Evolutionary conservation across 2,888 invertebrate species (phyloP).

Genomic region (Scaptodrosophila latifasciaeformis): DNA sequence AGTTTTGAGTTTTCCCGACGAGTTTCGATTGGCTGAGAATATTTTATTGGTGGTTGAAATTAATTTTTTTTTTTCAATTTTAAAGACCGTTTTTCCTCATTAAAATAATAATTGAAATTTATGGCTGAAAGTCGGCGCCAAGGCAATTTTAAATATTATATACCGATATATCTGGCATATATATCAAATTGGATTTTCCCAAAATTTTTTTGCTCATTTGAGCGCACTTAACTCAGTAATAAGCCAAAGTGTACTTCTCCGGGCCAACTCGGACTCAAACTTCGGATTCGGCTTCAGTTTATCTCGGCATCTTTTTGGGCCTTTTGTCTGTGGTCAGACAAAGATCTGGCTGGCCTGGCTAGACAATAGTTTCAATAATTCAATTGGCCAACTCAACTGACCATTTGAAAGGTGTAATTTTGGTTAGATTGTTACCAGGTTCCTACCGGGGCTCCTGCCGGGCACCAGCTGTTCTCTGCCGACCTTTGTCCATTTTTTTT

Average conservation of each 20-base stretch:
- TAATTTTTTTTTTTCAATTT: constrained; percentile 35
- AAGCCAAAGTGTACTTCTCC: constrained; percentile 37
- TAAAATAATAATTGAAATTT: constrained; percentile 60
- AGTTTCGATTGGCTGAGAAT: constrained; percentile 40
- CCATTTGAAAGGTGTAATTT: constrained; percentile 68
- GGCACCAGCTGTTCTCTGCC: constrained; percentile 5
- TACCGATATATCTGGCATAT: too few relatives aligned
- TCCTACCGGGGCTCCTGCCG: background rate
- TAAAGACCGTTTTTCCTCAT: constrained; percentile 55
- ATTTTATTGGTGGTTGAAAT: constrained; percentile 14
- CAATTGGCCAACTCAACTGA: constrained; percentile 37
- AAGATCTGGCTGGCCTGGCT: too few relatives aligned
- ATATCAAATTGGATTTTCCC: background rate
- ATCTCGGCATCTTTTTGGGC: constrained; percentile 66
- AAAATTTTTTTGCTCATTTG: constrained; percentile 31
- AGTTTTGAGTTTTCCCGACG: constrained; percentile 26
- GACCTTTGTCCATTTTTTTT: background rate
- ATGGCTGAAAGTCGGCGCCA: constrained; percentile 26
- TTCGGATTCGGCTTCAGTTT: constrained; percentile 38
- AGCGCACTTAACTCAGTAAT: constrained; percentile 47
- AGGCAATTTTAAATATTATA: background rate
- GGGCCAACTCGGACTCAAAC: constrained; percentile 26
- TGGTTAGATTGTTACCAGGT: constrained; percentile 28
- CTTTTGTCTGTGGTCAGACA: background rate
- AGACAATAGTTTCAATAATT: constrained; percentile 22